phyloP scores from a whole-genome alignment of 37 sponge, comb jelly and placozoan genomes.

The Spongilla lacustris region DNA sequence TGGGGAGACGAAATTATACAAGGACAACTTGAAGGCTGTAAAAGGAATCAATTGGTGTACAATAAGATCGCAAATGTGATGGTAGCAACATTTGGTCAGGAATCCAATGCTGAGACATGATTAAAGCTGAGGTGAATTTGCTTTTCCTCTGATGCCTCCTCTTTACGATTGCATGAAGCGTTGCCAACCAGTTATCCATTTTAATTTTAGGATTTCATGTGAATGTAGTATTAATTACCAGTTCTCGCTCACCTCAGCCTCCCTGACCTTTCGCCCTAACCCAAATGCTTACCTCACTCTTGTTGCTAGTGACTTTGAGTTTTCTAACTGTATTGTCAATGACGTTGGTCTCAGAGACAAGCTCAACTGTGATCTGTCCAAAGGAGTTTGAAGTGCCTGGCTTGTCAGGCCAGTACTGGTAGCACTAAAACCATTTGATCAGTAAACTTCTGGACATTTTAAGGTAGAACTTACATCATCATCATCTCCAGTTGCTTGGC shows the following conservation, averaged over 20 bases:
- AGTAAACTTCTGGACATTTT: too few species aligned
- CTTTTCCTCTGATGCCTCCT: too few species aligned
- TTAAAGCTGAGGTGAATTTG: too few species aligned
- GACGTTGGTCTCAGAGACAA: slow-evolving; percentile 3
- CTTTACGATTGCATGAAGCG: too few species aligned
- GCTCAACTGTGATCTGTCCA: slow-evolving; percentile 20
- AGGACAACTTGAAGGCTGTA: too few species aligned
- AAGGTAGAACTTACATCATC: slow-evolving; percentile 60
- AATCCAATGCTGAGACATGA: too few species aligned
- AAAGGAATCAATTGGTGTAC: too few species aligned
- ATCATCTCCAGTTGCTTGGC: slow-evolving; percentile 23
- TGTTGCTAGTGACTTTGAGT: slow-evolving; percentile 57
- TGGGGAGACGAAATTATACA: too few species aligned
- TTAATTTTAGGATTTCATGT: too few species aligned
- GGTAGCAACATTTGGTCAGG: too few species aligned
- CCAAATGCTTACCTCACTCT: not conserved
- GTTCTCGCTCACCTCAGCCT: not conserved
- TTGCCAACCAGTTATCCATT: too few species aligned
- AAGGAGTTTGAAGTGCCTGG: slow-evolving; percentile 32
- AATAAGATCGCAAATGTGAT: too few species aligned
- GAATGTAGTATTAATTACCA: not conserved
- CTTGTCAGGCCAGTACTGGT: slow-evolving; percentile 76
- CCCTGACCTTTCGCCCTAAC: not conserved
- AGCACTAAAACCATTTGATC: slow-evolving; percentile 52
- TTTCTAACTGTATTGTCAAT: slow-evolving; percentile 68